Evolutionary conservation across 2,797 vertebrate species (phyloP).

Genomic region (Gymnodraco acuticeps): DNA sequence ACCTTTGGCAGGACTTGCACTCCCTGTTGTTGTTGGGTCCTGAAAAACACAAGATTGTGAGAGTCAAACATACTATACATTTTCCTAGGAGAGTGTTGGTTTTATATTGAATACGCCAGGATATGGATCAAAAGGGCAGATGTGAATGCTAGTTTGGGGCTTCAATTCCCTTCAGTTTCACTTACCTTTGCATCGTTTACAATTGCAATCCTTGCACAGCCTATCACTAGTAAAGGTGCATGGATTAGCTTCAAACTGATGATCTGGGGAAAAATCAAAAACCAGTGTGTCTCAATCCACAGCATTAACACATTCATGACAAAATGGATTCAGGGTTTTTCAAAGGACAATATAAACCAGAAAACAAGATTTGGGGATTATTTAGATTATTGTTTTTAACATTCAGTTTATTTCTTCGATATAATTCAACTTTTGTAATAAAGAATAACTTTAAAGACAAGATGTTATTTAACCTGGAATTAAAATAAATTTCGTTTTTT

Average conservation of each 20-base stretch:
- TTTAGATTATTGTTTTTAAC: not conserved
- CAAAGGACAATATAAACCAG: not conserved
- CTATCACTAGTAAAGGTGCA: constrained; percentile 35
- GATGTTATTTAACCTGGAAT: too few species aligned
- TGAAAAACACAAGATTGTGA: constrained; percentile 3
- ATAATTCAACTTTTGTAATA: too few species aligned
- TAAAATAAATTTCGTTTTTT: too few species aligned
- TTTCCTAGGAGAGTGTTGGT: not conserved
- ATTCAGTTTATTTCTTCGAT: too few species aligned
- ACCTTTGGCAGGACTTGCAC: constrained; percentile 44
- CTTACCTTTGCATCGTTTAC: constrained; percentile 16
- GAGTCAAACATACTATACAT: not conserved
- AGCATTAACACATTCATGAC: constrained; percentile 6
- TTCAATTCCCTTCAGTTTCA: not conserved
- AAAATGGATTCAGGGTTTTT: not conserved
- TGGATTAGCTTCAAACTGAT: fast-evolving
- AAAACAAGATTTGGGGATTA: not conserved
- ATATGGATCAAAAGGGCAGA: not conserved
- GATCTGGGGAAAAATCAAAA: not conserved
- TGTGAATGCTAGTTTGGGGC: not conserved
- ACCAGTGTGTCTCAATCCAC: not conserved
- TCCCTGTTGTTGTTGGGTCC: fast-evolving
- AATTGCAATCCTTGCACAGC: constrained; percentile 16
- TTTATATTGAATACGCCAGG: not conserved
- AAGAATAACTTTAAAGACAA: too few species aligned